These are phyloP conservation scores for Exocentrus adspersus DNA, from an alignment of 2,888 invertebrate species.

Conservation along the genomic window DNA sequence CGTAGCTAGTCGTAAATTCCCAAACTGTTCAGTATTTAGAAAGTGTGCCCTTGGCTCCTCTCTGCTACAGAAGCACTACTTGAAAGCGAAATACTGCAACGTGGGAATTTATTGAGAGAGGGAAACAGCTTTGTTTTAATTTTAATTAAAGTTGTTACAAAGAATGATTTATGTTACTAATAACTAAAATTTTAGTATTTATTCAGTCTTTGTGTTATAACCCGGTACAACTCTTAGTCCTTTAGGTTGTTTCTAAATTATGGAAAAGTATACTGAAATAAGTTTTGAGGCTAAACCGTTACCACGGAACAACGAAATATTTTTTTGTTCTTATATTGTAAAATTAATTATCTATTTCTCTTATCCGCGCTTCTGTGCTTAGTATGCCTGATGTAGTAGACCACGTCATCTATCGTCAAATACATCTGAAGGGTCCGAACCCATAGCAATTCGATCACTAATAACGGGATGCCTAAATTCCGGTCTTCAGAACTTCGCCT, in stretches of 20 bases:
- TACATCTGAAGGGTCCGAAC: neutral
- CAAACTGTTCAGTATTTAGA: neutral
- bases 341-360: neutral
- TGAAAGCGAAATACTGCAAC: neutral
- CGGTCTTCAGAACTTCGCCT: neutral
- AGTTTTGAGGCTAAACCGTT: no score
- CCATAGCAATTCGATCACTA: slow-evolving; percentile 13
- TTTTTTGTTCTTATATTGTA: no score
- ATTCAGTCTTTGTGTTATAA: neutral
- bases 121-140: neutral
- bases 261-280: no score
- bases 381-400: neutral
- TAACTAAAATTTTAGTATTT: neutral
- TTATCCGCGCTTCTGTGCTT: neutral
- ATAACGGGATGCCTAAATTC: neutral
- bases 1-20: neutral
- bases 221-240: no score
- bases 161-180: neutral
- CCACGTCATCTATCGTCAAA: neutral
- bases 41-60: neutral
- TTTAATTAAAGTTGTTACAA: neutral
- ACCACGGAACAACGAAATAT: no score
- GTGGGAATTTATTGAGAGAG: neutral
- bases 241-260: no score
- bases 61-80: neutral